Base-by-base conservation (phyloP, 2,797 vertebrate genomes). In the Okamejei kenojei region DNA sequence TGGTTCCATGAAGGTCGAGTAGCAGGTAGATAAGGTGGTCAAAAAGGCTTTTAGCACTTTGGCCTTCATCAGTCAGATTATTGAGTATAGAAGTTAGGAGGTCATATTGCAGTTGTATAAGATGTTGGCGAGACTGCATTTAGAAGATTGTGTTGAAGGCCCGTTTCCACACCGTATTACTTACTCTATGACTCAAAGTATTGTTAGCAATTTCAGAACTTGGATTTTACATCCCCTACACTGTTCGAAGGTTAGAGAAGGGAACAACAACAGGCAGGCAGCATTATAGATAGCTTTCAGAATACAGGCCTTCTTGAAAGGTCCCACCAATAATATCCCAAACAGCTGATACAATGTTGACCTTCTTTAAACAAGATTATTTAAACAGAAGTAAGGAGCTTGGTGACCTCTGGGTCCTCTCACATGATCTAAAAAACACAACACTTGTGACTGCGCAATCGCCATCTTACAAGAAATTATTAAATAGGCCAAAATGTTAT, bases 231-330 rank as follows among this genome's bases (percentile, higher is more conserved):
- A 26, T 58, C 38, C 38, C 73, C 45, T 6, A 54, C 45, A 54
- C 45, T 54, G 5, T 54, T 54, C 45, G 6, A 92, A 74, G 23
- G 19, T 92, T 76, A 92, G 35, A 91, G 38, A 76, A 29, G 23
- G 45, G 45, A 91, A 91, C 21, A 74, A 45, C 26, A 71, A 23
- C 35, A 88, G 19, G 45, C 93, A 82, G 90, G 93, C 11, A 94
- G 93, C 68, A 80, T 95, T 86, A 94, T 96, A 95, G 93, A 94
- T 94, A 93, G 94, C 45, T 54, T 54, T 6, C 45, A 54, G 45
- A 54, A 54, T 93, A 94, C 94, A 93, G 93, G 93, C 61, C 80
- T 94, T 95, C 93, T 95, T 91, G 94, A 95, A 93, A 94, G 96
- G 79, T 94, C 95, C 95, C 93, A 93, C 88, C 94, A 94, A 94